Base-by-base conservation (phyloP, 1,140 invertebrate species). In the Drosophila kepulauana region DNA sequence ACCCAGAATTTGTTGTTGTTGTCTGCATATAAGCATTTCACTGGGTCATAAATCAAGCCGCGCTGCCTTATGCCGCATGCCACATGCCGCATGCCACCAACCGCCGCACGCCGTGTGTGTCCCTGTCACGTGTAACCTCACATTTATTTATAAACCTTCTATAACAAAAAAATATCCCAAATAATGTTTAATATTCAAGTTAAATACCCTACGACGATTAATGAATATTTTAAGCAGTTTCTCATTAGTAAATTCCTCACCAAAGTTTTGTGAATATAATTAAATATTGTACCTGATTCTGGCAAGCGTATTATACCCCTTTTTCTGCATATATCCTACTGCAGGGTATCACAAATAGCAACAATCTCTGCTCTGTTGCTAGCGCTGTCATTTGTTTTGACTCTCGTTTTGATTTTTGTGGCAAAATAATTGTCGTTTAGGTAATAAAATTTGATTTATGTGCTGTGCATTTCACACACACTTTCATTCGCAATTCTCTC, bases 361-460 rank as follows among this genome's bases (percentile, higher is more conserved):
- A 51, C 49, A 35, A 43, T 70, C 41, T 75, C 59, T 59, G 54
- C 15, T 62, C 11, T 70, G 48, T 30, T 75, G 62, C 74, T 33
- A 46, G 20, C 63, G 35, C 43, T 63, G 61, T 62, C 51, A 67
- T 75, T 87, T 66, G 46, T 68, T 25, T 70, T 45, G 68, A 30
- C 46, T 46, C 66, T 59, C 61, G 71, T 76, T 86, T 76, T 86
- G 75, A 86, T 79, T 86, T 85, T 51, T 71, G 79, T 49, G 72
- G 69, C 77, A 75, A 69, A 79, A 78, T 78, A 87, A 88, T 87
- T 87, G 79, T 80, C 84, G 85, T 79, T 84, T 88, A 80, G 84
- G 84, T 74, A 84, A 87, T 87, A 87, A 87, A 87, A 88, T 68
- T 64, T 88, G 82, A 87, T 87, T 87, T 87, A 88, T 82, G 65